Percentiles rank a stretch among this genome's conserved stretches.
phyloP scores from a whole-genome alignment of 2,113 vertebrate genomes.

The Chloroceryle aenea region DNA sequence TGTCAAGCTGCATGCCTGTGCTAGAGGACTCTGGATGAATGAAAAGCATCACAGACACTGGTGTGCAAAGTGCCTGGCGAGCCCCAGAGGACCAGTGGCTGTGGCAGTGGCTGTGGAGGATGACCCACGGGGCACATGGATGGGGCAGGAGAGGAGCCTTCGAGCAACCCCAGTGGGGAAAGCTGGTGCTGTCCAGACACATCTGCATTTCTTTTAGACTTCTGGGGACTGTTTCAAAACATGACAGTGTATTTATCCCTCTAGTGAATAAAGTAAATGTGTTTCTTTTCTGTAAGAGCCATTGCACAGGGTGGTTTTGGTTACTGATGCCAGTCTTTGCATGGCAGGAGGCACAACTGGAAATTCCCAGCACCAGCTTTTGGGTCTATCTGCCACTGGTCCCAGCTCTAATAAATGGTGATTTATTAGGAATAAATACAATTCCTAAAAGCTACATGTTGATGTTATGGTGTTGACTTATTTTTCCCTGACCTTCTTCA shows the following conservation, averaged over 20 bases:
- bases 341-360: background rate
- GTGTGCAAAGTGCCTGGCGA: rapidly evolving
- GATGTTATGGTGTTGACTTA: background rate
- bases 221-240: background rate
- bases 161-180: background rate
- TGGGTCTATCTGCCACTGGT: background rate
- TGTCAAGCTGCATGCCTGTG: rapidly evolving
- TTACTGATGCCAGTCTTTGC: background rate
- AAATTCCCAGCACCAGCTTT: background rate
- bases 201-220: background rate
- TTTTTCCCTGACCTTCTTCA: background rate
- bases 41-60: background rate
- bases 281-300: background rate
- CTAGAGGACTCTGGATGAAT: background rate
- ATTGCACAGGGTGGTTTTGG: rapidly evolving
- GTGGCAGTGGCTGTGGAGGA: rapidly evolving
- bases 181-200: background rate
- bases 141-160: background rate
- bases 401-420: background rate
- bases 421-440: no score
- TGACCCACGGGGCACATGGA: rapidly evolving
- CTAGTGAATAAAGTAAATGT: background rate
- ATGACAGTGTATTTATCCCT: background rate
- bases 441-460: background rate
- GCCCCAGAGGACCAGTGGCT: rapidly evolving